phyloP scores from a whole-genome alignment of 37 sponge, comb jelly and placozoan genomes.

The Agelas oroides region DNA sequence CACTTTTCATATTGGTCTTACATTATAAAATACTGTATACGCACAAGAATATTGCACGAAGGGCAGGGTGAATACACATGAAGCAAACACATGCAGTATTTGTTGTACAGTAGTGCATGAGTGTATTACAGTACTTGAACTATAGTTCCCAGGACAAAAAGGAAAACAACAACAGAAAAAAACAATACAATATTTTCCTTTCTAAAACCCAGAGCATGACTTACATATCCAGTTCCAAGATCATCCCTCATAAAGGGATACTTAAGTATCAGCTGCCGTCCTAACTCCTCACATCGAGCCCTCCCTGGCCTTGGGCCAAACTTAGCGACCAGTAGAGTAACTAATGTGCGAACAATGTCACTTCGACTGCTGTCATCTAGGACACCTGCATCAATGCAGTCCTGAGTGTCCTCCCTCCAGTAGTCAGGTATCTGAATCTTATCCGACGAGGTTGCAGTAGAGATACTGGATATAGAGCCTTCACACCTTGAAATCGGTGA shows the following conservation, averaged over 20 bases:
- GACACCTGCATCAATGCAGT: not conserved
- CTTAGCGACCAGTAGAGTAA: not conserved
- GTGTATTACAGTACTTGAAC: too few species aligned
- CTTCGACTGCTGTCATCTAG: not conserved
- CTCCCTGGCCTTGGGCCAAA: not conserved
- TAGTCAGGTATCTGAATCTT: constrained; percentile 24
- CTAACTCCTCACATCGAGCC: not conserved
- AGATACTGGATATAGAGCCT: not conserved
- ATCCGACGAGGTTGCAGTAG: not conserved
- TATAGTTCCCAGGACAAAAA: too few species aligned
- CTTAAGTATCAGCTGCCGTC: constrained; percentile 10
- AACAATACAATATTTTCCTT: not conserved
- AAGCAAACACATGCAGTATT: too few species aligned
- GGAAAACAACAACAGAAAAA: too few species aligned
- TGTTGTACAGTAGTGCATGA: too few species aligned
- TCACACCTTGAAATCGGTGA: too few species aligned
- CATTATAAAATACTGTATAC: too few species aligned
- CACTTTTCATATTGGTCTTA: too few species aligned
- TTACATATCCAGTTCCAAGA: constrained; percentile 43
- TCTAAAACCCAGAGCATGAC: too few species aligned
- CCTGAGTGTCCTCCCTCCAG: constrained; percentile 17
- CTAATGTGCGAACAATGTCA: constrained; percentile 24
- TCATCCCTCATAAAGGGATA: constrained; percentile 41
- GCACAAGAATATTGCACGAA: too few species aligned
- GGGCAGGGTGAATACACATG: too few species aligned